phyloP scores from a whole-genome alignment of 2,888 invertebrate species.

The Chrysopilus asiliformis region DNA sequence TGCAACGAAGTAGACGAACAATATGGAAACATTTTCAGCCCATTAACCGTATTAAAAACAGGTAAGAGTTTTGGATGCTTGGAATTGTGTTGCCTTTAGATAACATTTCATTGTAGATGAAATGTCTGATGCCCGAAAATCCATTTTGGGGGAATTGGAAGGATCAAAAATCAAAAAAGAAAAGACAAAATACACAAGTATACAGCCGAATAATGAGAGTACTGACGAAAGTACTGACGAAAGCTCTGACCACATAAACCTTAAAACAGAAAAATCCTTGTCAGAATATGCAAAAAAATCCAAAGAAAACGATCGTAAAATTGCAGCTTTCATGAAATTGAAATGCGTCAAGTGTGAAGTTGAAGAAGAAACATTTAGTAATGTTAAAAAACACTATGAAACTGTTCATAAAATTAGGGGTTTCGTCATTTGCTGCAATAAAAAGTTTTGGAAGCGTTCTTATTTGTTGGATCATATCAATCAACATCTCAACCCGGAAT shows the following conservation, averaged over 20 bases:
- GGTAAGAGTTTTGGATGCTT: constrained; percentile 6
- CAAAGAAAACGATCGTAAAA: constrained; percentile 27
- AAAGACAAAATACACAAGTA: no score
- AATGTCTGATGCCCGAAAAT: no score
- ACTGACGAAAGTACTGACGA: no score
- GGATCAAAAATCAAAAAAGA: no score
- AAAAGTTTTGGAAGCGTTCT: constrained; percentile 29
- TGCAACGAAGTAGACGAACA: no score
- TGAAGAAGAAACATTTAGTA: constrained; percentile 24
- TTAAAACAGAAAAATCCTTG: neutral
- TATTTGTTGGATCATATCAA: constrained; percentile 31
- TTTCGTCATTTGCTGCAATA: constrained; percentile 30
- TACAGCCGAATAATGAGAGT: no score
- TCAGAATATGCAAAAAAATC: constrained; percentile 11
- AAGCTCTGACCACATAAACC: no score
- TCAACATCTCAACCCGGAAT: constrained; percentile 30
- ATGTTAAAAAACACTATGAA: constrained; percentile 29
- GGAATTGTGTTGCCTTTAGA: no score
- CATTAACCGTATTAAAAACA: no score
- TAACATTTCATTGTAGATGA: no score
- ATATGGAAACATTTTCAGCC: no score
- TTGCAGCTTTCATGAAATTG: constrained; percentile 27
- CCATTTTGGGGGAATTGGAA: no score
- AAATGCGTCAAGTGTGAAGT: constrained; percentile 27
- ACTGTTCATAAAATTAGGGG: constrained; percentile 26